Percentiles rank a stretch among this genome's conserved stretches.
phyloP scores from a whole-genome alignment of 2,113 vertebrate genomes.

The Sylvia atricapilla region DNA sequence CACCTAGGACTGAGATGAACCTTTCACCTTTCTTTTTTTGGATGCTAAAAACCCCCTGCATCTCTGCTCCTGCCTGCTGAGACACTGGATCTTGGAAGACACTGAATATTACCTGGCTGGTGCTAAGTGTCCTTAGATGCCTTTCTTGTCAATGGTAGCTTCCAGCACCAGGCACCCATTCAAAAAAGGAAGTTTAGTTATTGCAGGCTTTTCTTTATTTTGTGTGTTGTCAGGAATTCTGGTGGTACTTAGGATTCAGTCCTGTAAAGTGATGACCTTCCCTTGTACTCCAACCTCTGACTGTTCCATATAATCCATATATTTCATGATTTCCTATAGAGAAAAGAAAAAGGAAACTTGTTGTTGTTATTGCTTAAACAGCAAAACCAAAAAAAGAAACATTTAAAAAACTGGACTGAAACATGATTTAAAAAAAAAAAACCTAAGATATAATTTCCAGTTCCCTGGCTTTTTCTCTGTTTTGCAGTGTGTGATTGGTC shows the following conservation, averaged over 20 bases:
- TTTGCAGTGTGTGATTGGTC: conserved; percentile 60
- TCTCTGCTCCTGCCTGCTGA: neutral
- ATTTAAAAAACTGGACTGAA: neutral
- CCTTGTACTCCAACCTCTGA: neutral
- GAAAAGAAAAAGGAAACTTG: neutral
- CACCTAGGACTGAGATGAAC: conserved; percentile 11
- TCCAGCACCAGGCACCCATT: neutral
- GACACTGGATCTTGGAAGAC: neutral
- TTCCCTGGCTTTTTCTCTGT: neutral
- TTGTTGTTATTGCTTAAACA: neutral
- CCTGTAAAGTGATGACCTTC: neutral
- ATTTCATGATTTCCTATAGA: neutral
- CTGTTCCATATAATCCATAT: neutral
- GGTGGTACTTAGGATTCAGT: neutral
- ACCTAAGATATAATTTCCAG: neutral
- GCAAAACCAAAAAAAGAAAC: neutral
- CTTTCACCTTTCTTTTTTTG: conserved; percentile 30
- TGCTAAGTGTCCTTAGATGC: neutral
- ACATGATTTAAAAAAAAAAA: neutral
- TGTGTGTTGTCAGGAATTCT: neutral
- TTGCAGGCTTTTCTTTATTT: neutral
- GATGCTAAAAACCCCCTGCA: neutral
- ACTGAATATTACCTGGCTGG: neutral
- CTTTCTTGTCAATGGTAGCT: neutral
- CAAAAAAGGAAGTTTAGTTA: neutral